Conservation (phyloP, 2,113 vertebrate species). For the Xenotilapia flavipinnis region DNA sequence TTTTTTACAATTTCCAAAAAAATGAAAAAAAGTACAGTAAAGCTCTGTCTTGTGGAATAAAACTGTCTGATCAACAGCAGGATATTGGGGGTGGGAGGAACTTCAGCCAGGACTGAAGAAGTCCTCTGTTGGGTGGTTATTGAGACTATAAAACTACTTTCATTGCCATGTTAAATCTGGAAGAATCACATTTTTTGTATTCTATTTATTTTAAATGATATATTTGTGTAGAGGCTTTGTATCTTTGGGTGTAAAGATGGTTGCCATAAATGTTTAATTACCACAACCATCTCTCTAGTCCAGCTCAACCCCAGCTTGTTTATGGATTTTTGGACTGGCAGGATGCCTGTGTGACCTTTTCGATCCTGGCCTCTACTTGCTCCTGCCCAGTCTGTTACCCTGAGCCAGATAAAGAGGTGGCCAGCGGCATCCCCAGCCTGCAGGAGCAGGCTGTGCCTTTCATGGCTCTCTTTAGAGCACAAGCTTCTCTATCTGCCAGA, state of each 20-base stretch:
- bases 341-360: slow-evolving; percentile 20
- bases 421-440: neutral
- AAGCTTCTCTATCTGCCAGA: slow-evolving; percentile 27
- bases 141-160: neutral
- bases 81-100: neutral
- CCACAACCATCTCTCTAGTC: neutral
- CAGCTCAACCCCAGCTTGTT: neutral
- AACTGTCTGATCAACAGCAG: neutral
- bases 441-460: slow-evolving; percentile 26
- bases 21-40: neutral
- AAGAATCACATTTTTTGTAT: neutral
- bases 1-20: neutral
- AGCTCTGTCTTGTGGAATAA: neutral
- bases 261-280: neutral
- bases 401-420: slow-evolving; percentile 16
- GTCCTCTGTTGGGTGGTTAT: neutral
- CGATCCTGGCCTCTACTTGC: slow-evolving; percentile 35
- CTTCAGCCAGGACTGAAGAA: neutral
- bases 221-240: neutral
- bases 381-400: slow-evolving; percentile 31
- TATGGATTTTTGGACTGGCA: neutral
- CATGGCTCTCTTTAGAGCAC: slow-evolving; percentile 14
- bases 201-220: neutral
- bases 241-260: neutral
- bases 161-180: neutral